Evolutionary conservation across 2,888 invertebrate species (phyloP), one percentile per base, ranked within the genome.

Genomic region (Adineta ricciae): DNA sequence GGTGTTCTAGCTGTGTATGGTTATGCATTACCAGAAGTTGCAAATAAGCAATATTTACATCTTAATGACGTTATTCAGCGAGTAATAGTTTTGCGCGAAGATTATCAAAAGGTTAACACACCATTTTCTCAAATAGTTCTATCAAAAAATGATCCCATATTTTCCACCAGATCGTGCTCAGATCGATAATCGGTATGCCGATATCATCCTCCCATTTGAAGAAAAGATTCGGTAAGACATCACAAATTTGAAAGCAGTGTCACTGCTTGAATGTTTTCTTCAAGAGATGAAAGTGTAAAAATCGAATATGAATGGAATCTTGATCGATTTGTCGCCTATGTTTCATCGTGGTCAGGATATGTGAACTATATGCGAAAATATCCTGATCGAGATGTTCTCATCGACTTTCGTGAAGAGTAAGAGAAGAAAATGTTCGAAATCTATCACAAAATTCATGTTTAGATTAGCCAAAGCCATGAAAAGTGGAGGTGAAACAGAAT

Each of bases 1-100:
- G 78, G 78, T n/a, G 78, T 78, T 38, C 41, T 78, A 78, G 78
- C 78, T 41, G 19, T 78, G 2, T 78, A 78, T 78, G 78, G 78
- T 41, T 78, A 78, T 78, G 41, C 19, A 38, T 78, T 78, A 2
- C 11, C 19, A 2, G 21, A 78, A 78, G 2, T 78, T n/a, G 38
- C 8, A 14, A 38, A 24, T n/a, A 21, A 38, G 41, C 41, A 78
- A 24, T 24, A 36, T 78, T 11, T 21, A n/a, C 21, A 24, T 38
- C n/a, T 78, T 9, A 41, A 78, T 78, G n/a, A 78, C 11, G 41
- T 41, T 41, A 2, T 78, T 41, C 21, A 38, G n/a, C 21, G 41
- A 38, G 78, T 78, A 78, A 16, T 32, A n/a, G 27, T 36, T 0
- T 4, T 32, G 14, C 27, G 19, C 32, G 14, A 32, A 64, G n/a